phyloP scores from a whole-genome alignment of 1,140 invertebrate genomes.

The Leptinotarsa texana region DNA sequence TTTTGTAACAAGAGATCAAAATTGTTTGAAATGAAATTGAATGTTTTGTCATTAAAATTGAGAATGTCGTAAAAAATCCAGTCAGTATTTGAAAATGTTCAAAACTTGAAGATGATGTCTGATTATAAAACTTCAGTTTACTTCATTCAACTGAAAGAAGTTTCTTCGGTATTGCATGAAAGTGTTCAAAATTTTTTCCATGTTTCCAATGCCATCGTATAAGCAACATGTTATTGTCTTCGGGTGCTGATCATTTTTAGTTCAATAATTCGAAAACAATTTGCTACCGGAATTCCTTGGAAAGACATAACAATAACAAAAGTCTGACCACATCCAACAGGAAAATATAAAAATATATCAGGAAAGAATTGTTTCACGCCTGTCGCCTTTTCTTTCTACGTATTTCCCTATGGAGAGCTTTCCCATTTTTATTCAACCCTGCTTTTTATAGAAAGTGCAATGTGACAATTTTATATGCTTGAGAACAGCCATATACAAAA shows the following conservation, averaged over 20 bases:
- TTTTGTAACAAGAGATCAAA: no score
- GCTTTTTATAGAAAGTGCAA: background rate
- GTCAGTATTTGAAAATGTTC: no score
- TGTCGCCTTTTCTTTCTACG: background rate
- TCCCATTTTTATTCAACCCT: background rate
- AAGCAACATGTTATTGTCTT: background rate
- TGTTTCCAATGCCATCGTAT: no score
- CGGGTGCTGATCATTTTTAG: background rate
- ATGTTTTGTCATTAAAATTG: no score
- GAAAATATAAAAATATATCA: background rate
- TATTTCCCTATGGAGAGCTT: background rate
- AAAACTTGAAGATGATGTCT: no score
- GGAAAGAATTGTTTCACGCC: conserved; percentile 2
- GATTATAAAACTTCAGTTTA: no score
- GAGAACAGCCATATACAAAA: background rate
- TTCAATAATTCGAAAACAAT: background rate
- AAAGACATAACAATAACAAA: background rate
- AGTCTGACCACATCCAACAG: background rate
- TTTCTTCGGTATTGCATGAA: no score
- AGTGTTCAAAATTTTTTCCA: no score
- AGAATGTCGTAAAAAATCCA: no score
- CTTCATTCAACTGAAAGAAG: no score
- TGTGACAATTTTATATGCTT: conserved; percentile 3
- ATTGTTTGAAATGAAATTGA: no score
- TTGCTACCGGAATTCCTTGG: background rate